Evolutionary conservation across 2,888 invertebrate genomes (phyloP), one percentile per base, ranked within the genome.

Genomic region (Apomyelois bistriatella): DNA sequence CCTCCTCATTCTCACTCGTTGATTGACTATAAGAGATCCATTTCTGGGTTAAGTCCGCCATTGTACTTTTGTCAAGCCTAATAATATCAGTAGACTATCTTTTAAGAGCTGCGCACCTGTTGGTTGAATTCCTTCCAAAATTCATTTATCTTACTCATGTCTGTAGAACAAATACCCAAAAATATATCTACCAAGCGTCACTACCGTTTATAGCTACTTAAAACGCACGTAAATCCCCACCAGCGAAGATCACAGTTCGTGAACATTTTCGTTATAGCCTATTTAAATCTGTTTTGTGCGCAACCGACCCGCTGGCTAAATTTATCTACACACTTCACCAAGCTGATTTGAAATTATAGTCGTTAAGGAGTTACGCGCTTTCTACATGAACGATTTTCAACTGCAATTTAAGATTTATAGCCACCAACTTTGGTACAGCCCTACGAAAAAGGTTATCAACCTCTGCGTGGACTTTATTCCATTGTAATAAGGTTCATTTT

Each of bases 291-390:
- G 82, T 79, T 79, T 73, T 68, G 67, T 59, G 73, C 52, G 59
- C 61, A 66, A 64, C 64, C 70, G 62, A 60, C 61, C 67, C 65
- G 68, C 15, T 4, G 71, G 69, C 65, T 56, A 68, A 72, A 74
- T 79, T 80, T 82, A 81, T 82, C 81, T 79, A 74, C 62, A 70
- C 80, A 77, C 79, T 76, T 68, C 74, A 75, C 61, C 73, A 80
- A 64, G 62, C 68, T 78, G 79, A 79, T 79, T 77, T 69, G 71
- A 76, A 81, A 81, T 82, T 79, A 81, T 81, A 78, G 79, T 77
- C 75, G 74, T 77, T 82, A 82, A 73, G 76, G 76, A 78, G 76
- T 76, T 79, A 78, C 80, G 79, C 78, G 72, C 72, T 79, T 79
- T 79, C 80, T 71, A 67, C 79, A 71, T 72, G 75, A 77, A 66